Base-by-base conservation (phyloP, 2,888 invertebrate species). In the Margaritifera margaritifera region DNA sequence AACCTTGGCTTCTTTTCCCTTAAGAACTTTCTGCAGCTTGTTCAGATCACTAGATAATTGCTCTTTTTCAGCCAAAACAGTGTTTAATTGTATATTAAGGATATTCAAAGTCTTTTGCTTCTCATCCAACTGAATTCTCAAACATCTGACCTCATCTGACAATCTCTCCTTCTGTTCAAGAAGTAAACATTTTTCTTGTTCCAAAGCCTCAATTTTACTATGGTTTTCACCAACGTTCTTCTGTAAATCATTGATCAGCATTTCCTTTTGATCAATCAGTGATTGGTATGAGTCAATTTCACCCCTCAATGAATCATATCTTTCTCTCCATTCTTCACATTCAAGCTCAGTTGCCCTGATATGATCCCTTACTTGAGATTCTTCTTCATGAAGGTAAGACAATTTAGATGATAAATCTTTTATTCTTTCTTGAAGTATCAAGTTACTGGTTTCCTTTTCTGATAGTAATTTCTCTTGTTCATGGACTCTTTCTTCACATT, bases 21-120 rank as follows among this genome's bases (percentile, higher is more conserved):
- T 83, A 59, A 78, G 78, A 25, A 82, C 75, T 67, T 81, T 82
- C 42, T 81, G 69, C 4, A 78, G 62, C 74, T 81, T 84, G 59
- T 72, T 58, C 62, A 72, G 58, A 54, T 80, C 79, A 25, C 68
- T 60, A 51, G 71, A 55, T 19, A 79, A 25, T 60, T 68, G 68
- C 22, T 73, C 75, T 69, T 72, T 75, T 65, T 78, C 79, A 25
- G 59, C 25, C 51, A 62, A n/a, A 18, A 61, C n/a, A 20, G 61
- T 61, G 22, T 61, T n/a, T n/a, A 51, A 61, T 19, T 61, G 50
- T 50, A 51, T 25, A 50, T 3, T 20, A n/a, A 24, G 50, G 50
- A 20, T 24, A 27, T 61, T n/a, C 42, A 42, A 42, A 42, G 11
- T 42, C 42, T 42, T 42, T 2, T 42, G 42, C 42, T 42, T 42